Conservation (phyloP, 2,888 invertebrate genomes). For the Lymantria dispar region DNA sequence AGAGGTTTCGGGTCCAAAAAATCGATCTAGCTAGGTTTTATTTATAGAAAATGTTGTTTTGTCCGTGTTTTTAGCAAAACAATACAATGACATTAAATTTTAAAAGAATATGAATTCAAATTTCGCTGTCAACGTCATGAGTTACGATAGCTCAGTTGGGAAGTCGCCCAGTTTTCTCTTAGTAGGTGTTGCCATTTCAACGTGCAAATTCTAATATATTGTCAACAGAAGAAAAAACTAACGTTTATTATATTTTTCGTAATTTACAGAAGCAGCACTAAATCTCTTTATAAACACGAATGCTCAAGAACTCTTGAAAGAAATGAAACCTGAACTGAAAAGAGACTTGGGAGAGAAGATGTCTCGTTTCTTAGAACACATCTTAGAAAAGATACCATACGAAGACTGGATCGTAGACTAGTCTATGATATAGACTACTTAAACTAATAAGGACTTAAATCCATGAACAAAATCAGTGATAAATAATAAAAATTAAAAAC, state of each 20-base stretch:
- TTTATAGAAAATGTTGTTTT: too few relatives aligned
- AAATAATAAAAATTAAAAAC: neutral
- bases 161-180: too few relatives aligned
- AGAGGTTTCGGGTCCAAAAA: too few relatives aligned
- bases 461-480: neutral
- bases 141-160: too few relatives aligned
- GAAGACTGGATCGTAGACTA: slow-evolving; percentile 87
- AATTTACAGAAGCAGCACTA: slow-evolving; percentile 87
- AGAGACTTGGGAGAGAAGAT: slow-evolving; percentile 89
- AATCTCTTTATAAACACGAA: slow-evolving; percentile 94
- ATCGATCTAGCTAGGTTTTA: too few relatives aligned
- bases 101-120: too few relatives aligned
- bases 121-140: too few relatives aligned
- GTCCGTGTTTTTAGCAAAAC: too few relatives aligned
- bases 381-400: slow-evolving; percentile 89
- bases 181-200: too few relatives aligned
- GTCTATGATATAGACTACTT: neutral
- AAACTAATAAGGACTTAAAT: neutral
- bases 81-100: too few relatives aligned
- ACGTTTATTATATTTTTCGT: too few relatives aligned
- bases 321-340: slow-evolving; percentile 93
- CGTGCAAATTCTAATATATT: neutral
- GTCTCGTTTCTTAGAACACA: slow-evolving; percentile 87
- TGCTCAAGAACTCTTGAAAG: slow-evolving; percentile 91
- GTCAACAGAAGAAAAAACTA: too few relatives aligned